Evolutionary conservation across 2,113 vertebrate species (phyloP).

Genomic region (Nesogale talazaci): DNA sequence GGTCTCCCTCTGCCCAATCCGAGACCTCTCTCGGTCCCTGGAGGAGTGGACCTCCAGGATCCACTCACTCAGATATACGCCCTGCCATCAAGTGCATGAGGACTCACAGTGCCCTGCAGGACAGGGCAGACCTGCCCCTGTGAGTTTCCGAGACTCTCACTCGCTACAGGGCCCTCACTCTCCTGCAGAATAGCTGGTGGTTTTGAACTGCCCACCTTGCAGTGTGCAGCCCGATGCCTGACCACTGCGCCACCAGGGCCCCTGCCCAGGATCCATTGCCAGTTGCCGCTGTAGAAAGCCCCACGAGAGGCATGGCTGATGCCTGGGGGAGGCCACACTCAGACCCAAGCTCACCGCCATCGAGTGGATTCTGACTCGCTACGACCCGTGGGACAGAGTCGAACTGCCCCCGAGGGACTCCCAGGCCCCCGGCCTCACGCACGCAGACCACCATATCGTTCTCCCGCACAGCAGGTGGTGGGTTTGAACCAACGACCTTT

Average conservation of each 20-base stretch:
- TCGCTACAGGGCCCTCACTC: too few species aligned
- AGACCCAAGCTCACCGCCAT: not conserved
- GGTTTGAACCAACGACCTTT: not conserved
- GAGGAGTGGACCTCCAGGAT: rapidly evolving
- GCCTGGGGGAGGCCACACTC: not conserved
- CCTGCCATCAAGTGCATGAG: too few species aligned
- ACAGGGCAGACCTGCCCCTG: too few species aligned
- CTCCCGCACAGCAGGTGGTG: not conserved
- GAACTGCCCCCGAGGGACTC: too few species aligned
- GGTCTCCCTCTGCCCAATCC: not conserved
- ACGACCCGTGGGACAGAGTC: not conserved
- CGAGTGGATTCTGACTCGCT: not conserved
- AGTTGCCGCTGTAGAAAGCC: not conserved
- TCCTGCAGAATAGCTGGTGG: too few species aligned
- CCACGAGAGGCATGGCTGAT: not conserved
- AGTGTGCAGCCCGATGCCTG: too few species aligned
- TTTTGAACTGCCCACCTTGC: too few species aligned
- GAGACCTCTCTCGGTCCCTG: rapidly evolving
- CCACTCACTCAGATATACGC: too few species aligned
- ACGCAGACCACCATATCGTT: not conserved
- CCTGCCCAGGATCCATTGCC: not conserved
- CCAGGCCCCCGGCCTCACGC: too few species aligned
- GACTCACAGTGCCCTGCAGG: too few species aligned
- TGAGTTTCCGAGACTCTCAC: too few species aligned
- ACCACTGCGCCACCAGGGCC: too few species aligned